Evolutionary conservation across 2,888 invertebrate genomes (phyloP).

Genomic region (Rhagonycha lutea): DNA sequence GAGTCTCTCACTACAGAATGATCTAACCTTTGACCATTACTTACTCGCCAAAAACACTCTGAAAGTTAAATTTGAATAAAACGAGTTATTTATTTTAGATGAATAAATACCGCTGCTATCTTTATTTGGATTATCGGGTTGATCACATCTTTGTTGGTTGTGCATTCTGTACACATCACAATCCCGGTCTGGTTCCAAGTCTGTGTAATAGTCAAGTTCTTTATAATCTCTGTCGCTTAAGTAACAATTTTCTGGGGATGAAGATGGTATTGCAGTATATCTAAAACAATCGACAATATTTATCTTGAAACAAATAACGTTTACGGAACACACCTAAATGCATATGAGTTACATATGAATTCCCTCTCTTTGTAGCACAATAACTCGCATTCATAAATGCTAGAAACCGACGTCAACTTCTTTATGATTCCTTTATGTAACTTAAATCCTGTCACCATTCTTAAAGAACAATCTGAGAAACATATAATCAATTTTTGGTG

Average conservation of each 20-base stretch:
- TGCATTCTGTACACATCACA: conserved; percentile 81
- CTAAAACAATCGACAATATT: conserved; percentile 38
- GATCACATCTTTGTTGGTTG: conserved; percentile 58
- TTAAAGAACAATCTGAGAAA: conserved; percentile 72
- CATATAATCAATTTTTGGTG: neutral
- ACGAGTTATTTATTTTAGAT: neutral
- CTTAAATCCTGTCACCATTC: conserved; percentile 76
- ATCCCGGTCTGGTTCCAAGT: conserved; percentile 72
- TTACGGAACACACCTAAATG: conserved; percentile 64
- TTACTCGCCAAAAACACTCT: conserved; percentile 86
- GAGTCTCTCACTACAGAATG: conserved; percentile 68
- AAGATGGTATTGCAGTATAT: conserved; percentile 57
- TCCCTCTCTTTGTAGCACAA: conserved; percentile 73
- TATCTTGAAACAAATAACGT: neutral
- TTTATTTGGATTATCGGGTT: conserved; percentile 52
- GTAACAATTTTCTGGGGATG: conserved; percentile 75
- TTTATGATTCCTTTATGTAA: conserved; percentile 70
- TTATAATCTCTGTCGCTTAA: conserved; percentile 73
- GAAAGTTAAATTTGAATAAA: conserved; percentile 32
- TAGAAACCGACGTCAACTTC: conserved; percentile 66
- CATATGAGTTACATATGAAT: conserved; percentile 77
- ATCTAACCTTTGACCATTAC: conserved; percentile 72
- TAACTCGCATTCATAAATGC: conserved; percentile 76
- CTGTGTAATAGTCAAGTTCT: conserved; percentile 73
- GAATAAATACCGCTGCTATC: conserved; percentile 51